Base-by-base conservation (phyloP, 1,140 invertebrate genomes). In the Andrena cerasifolii region DNA sequence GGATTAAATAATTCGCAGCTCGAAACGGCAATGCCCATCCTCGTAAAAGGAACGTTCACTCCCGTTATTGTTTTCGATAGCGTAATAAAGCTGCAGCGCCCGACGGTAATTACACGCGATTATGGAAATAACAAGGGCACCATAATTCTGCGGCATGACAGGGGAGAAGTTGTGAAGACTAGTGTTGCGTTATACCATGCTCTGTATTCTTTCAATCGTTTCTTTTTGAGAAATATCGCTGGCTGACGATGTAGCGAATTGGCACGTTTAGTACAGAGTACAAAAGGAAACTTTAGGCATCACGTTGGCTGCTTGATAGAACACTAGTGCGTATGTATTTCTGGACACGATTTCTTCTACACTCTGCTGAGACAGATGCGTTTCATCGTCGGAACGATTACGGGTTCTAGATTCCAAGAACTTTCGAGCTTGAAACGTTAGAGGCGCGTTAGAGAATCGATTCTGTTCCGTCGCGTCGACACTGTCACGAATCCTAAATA, bases 391-490 rank as follows among this genome's bases (percentile, higher is more conserved):
- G 26, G 33, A 26, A 40, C 24, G n/a, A 28, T 53, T 21, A 58
- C 7, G 56, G n/a, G 6, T 10, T 16, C 1, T 63, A 63, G 45
- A 73, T 28, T 18, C n/a, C 7, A 6, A 36, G 53, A 43, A 5
- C 16, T 1, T 62, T 51, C 3, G 18, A 58, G 10, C 12, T 16
- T 5, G 5, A 36, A 14, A 14, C 56, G 36, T n/a, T 40, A 51
- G 58, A 33, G 31, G 49, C 47, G 26, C 61, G 63, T 56, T 67
- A 43, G 18, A 66, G 40, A 21, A 56, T 36, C 63, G 16, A 53
- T 56, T 68, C 21, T 68, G 73, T 65, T 68, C 68, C 65, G 73
- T 76, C 65, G 26, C 65, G 73, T 76, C 65, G 26, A 67, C 73
- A 76, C 65, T 68, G 73, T 65, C 68, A 53, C 65, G 54, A 68